Percentiles rank a stretch among this genome's conserved stretches.
phyloP scores from a whole-genome alignment of 2,113 vertebrate genomes.

The Cebus imitator region DNA sequence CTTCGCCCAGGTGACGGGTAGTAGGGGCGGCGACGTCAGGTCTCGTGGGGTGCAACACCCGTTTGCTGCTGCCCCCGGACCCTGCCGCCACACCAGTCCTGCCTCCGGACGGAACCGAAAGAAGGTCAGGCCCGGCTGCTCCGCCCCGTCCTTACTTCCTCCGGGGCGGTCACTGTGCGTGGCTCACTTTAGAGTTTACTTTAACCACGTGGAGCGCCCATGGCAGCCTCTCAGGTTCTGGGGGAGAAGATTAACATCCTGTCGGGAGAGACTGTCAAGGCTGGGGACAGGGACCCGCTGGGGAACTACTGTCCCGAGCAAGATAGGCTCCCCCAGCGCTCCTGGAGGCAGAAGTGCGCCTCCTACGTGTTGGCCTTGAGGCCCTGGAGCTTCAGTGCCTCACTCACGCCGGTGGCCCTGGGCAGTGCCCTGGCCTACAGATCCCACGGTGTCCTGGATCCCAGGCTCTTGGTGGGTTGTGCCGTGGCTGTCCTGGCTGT shows the following conservation, averaged over 20 bases:
- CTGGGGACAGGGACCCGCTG: constrained; percentile 29
- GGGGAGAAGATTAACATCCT: constrained; percentile 81
- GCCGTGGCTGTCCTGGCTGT: constrained; percentile 94
- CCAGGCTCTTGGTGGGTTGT: constrained; percentile 91
- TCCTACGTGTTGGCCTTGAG: constrained; percentile 95
- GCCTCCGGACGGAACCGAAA: background rate
- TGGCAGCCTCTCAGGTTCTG: constrained; percentile 67
- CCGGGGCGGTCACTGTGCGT: background rate
- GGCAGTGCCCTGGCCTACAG: constrained; percentile 95
- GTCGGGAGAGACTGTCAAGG: constrained; percentile 66
- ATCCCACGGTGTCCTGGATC: constrained; percentile 90
- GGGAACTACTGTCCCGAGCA: constrained; percentile 28
- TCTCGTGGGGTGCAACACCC: background rate
- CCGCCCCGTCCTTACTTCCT: background rate
- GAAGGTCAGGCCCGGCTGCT: constrained; percentile 44
- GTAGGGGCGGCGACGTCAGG: background rate
- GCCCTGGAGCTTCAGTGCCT: constrained; percentile 98
- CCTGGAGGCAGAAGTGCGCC: constrained; percentile 91
- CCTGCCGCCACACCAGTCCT: background rate
- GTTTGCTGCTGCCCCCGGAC: background rate
- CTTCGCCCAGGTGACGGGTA: background rate
- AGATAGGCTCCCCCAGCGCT: background rate
- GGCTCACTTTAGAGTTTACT: background rate
- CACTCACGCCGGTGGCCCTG: constrained; percentile 94
- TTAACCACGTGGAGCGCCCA: constrained; percentile 32